Percentiles rank a stretch among this genome's conserved stretches.
Evolutionary conservation across 2,888 invertebrate genomes (phyloP).

Genomic region (Limenitis camilla): DNA sequence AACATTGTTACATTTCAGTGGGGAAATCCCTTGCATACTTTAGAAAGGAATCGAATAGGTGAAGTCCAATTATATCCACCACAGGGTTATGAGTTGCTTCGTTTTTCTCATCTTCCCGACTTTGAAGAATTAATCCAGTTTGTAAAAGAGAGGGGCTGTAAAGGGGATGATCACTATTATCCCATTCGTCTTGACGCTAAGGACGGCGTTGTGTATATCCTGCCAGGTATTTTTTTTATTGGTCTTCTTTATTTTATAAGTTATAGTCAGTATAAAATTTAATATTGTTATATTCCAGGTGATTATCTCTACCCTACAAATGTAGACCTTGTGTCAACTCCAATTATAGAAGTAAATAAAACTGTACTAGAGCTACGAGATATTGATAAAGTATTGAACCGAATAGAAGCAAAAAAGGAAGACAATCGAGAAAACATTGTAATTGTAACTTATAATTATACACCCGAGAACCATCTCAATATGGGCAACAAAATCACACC

Average conservation of each 20-base stretch:
- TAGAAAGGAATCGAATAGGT: constrained; percentile 50
- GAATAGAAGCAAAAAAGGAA: constrained; percentile 38
- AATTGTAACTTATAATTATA: constrained; percentile 47
- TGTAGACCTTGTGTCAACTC: constrained; percentile 45
- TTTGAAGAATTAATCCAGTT: constrained; percentile 75
- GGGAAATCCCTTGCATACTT: constrained; percentile 72
- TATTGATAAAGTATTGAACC: constrained; percentile 39
- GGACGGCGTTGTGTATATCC: constrained; percentile 73
- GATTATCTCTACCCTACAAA: constrained; percentile 61
- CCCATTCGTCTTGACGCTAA: constrained; percentile 71
- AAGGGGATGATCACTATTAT: constrained; percentile 69
- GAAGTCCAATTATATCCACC: constrained; percentile 79
- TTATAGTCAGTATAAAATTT: not conserved
- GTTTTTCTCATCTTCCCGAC: constrained; percentile 72
- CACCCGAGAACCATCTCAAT: constrained; percentile 51
- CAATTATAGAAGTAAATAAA: constrained; percentile 36
- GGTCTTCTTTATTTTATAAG: not conserved
- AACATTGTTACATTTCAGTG: constrained; percentile 70
- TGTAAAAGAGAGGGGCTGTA: constrained; percentile 69
- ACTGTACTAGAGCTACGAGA: constrained; percentile 51
- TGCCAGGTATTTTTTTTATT: constrained; percentile 71
- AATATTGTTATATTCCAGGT: constrained; percentile 55
- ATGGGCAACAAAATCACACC: constrained; percentile 49
- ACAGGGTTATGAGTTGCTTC: constrained; percentile 83
- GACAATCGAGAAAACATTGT: constrained; percentile 16